Conservation (phyloP, 2,113 vertebrate species). For the Ceyx cyanopectus region DNA sequence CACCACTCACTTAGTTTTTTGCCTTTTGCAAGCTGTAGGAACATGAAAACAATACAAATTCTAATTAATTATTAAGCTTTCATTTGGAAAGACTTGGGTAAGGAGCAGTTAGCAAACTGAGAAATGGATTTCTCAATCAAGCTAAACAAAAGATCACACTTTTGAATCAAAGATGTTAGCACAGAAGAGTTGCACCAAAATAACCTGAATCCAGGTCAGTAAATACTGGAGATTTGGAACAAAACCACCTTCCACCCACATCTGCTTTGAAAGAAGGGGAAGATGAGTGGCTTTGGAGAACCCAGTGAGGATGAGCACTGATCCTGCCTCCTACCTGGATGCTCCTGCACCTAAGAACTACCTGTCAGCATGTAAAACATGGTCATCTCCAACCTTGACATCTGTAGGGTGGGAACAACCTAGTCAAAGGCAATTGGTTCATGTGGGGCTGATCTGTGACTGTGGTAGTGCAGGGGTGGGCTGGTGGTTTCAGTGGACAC, state of each 20-base stretch:
- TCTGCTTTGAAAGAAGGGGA: background rate
- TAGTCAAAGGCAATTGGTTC: background rate
- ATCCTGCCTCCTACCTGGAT: background rate
- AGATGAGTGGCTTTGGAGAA: background rate
- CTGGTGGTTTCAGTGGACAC: background rate
- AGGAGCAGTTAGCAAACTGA: background rate
- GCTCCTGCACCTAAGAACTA: background rate
- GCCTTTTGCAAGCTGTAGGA: background rate
- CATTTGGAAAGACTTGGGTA: background rate
- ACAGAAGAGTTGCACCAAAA: background rate
- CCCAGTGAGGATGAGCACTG: background rate
- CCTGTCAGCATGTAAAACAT: accelerated
- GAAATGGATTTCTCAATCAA: background rate
- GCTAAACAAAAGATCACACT: background rate
- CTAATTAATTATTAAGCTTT: background rate
- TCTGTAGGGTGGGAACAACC: background rate
- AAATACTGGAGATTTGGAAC: background rate
- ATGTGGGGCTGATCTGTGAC: no score
- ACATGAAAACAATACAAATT: background rate
- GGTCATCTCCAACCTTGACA: background rate
- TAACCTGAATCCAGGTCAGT: background rate
- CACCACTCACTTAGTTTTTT: accelerated
- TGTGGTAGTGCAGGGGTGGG: background rate
- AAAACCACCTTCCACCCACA: background rate
- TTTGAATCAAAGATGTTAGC: background rate